phyloP scores from a whole-genome alignment of 2,888 invertebrate species.

The Aphrophora alni region DNA sequence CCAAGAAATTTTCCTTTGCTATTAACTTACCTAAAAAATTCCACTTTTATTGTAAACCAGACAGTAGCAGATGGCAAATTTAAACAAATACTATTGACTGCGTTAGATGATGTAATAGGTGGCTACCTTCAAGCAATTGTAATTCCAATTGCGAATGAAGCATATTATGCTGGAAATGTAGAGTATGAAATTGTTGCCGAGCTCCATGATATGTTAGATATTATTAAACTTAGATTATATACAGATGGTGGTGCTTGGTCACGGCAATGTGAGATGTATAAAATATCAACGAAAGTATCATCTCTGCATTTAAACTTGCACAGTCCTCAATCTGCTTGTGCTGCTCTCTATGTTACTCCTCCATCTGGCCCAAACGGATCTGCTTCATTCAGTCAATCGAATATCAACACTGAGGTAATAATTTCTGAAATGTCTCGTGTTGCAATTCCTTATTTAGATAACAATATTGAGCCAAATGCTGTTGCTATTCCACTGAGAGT shows the following conservation, averaged over 20 bases:
- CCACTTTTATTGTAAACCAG: constrained; percentile 17
- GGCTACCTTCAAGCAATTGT: constrained; percentile 44
- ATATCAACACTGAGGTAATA: constrained; percentile 7
- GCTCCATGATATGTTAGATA: constrained; percentile 41
- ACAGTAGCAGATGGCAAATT: constrained; percentile 20
- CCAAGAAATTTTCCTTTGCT: constrained; percentile 40
- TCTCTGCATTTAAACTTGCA: constrained; percentile 12
- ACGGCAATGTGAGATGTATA: constrained; percentile 46
- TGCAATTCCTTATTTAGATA: constrained; percentile 47
- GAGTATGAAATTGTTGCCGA: constrained; percentile 42
- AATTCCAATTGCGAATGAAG: constrained; percentile 46
- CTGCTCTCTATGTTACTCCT: constrained; percentile 21
- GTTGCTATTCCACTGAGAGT: constrained; percentile 46
- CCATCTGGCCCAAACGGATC: not conserved
- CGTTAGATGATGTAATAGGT: constrained; percentile 45
- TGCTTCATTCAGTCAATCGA: not conserved
- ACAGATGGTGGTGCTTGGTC: constrained; percentile 47
- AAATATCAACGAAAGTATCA: constrained; percentile 42
- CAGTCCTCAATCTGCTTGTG: constrained; percentile 23
- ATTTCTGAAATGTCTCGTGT: constrained; percentile 40
- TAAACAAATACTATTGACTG: constrained; percentile 28
- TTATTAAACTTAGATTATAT: constrained; percentile 43
- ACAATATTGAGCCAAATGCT: constrained; percentile 46
- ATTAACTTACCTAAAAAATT: constrained; percentile 24
- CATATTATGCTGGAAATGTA: constrained; percentile 48